Percentiles rank a stretch among this genome's conserved stretches.
Evolutionary conservation across 2,113 vertebrate genomes (phyloP).

Genomic region (Scopus umbretta): DNA sequence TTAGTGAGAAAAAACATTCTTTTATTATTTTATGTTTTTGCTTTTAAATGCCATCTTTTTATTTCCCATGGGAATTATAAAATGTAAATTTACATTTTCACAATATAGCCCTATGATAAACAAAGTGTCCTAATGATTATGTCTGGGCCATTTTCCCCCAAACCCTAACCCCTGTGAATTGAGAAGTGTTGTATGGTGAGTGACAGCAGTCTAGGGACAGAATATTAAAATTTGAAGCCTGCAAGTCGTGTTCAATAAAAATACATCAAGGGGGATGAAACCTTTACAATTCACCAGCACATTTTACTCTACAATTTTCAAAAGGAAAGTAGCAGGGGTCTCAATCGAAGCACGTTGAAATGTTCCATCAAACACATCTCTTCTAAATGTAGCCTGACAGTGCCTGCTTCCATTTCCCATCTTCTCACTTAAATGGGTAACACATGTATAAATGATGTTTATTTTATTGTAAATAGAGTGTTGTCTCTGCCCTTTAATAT

Average conservation of each 20-base stretch:
- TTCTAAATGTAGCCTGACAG: constrained; percentile 61
- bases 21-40: neutral
- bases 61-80: neutral
- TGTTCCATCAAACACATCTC: constrained; percentile 56
- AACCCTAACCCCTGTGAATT: neutral
- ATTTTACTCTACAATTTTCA: constrained; percentile 65
- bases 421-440: constrained; percentile 64
- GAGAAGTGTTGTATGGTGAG: neutral
- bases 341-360: constrained; percentile 44
- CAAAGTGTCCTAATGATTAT: neutral
- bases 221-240: constrained; percentile 68
- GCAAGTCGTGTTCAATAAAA: constrained; percentile 63
- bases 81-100: neutral
- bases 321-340: constrained; percentile 57
- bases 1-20: neutral
- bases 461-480: constrained; percentile 60
- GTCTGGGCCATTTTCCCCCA: neutral
- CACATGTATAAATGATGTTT: constrained; percentile 41
- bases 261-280: constrained; percentile 64
- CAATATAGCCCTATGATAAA: neutral
- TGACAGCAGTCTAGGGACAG: constrained; percentile 48
- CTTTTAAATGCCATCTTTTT: neutral
- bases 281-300: constrained; percentile 55
- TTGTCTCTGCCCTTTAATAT: constrained; percentile 32
- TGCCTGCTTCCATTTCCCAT: constrained; percentile 43